Conservation (phyloP, 2,113 vertebrate species). For the Paramormyrops kingsleyae region DNA sequence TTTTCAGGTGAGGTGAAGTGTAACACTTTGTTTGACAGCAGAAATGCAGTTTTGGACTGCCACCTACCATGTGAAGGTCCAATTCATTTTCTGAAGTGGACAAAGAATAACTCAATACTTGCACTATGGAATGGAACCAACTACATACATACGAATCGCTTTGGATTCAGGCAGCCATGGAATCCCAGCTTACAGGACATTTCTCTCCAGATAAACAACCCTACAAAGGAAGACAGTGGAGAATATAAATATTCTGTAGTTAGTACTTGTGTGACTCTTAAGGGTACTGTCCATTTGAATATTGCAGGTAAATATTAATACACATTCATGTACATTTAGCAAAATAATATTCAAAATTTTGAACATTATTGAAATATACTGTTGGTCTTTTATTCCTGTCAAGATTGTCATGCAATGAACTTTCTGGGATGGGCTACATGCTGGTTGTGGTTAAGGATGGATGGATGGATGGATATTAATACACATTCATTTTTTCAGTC, state of each 20-base stretch:
- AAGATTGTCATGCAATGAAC: too few species aligned
- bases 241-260: neutral
- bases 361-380: too few species aligned
- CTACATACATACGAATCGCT: neutral
- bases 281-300: fast-evolving
- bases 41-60: neutral
- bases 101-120: neutral
- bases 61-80: neutral
- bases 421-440: too few species aligned
- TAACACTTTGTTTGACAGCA: neutral
- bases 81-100: too few species aligned
- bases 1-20: neutral
- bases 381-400: too few species aligned
- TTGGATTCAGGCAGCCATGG: neutral
- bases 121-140: fast-evolving
- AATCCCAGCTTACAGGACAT: neutral
- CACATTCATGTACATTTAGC: too few species aligned
- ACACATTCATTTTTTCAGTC: too few species aligned
- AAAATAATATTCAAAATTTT: too few species aligned
- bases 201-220: slow-evolving; percentile 1
- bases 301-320: neutral
- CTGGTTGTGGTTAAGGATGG: too few species aligned
- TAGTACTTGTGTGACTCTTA: neutral
- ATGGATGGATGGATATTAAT: too few species aligned
- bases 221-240: neutral